phyloP scores from a whole-genome alignment of 2,797 vertebrate genomes.

The Atherinosoma microstoma region DNA sequence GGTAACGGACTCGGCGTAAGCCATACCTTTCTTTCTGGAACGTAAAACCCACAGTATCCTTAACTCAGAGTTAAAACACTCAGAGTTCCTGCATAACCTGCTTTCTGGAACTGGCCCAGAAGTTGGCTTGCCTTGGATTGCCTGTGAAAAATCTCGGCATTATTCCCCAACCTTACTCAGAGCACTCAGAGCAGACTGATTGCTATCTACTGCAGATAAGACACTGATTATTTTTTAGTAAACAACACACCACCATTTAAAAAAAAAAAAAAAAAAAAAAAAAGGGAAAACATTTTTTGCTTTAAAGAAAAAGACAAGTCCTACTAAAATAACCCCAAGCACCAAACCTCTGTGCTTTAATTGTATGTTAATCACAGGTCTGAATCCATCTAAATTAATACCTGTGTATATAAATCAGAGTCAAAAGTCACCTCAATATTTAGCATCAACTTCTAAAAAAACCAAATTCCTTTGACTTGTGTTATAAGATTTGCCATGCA shows the following conservation, averaged over 20 bases:
- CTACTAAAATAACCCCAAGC: not conserved
- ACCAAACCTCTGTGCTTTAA: not conserved
- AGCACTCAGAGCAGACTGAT: no score
- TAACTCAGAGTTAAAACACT: no score
- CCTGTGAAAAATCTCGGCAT: no score
- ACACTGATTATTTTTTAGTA: not conserved
- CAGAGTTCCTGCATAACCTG: no score
- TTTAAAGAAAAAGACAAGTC: not conserved
- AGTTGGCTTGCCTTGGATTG: no score
- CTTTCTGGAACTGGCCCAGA: no score
- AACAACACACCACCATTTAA: not conserved
- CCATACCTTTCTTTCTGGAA: no score
- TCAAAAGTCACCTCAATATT: not conserved
- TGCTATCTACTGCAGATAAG: not conserved
- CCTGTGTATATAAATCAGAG: not conserved
- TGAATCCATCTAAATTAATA: not conserved
- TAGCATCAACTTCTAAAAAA: not conserved
- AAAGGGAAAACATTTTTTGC: not conserved
- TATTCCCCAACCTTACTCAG: no score
- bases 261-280: no score
- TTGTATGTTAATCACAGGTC: not conserved
- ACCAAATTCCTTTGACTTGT: not conserved
- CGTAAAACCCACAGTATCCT: no score
- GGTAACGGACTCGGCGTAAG: no score
- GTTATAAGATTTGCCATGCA: not conserved